Evolutionary conservation across 1,140 invertebrate species (phyloP).

Genomic region (Meloidogyne chitwoodi): DNA sequence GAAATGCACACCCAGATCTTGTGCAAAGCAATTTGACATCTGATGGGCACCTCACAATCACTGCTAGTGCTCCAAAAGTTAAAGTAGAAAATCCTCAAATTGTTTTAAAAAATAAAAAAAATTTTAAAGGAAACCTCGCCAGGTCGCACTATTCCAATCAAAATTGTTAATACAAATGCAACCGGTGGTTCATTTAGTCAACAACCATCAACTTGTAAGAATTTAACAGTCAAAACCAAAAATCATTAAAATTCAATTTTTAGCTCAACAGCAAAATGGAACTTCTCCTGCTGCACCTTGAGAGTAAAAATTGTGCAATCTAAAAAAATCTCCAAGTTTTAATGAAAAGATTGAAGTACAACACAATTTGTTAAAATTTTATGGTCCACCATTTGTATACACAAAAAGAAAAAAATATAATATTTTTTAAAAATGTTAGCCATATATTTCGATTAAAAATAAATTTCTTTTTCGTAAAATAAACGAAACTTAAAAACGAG

Average conservation of each 20-base stretch:
- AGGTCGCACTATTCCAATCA: conserved; percentile 23
- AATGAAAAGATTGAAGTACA: neutral
- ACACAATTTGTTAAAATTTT: neutral
- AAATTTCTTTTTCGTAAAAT: too few species aligned
- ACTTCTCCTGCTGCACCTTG: neutral
- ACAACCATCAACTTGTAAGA: neutral
- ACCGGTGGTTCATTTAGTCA: neutral
- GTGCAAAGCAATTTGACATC: conserved; percentile 38
- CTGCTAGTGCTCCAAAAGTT: conserved; percentile 26
- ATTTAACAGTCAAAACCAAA: neutral
- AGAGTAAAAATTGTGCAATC: neutral
- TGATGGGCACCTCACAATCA: conserved; percentile 37
- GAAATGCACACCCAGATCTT: conserved; percentile 32
- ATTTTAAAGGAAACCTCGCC: conserved; percentile 22
- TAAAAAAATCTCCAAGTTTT: neutral
- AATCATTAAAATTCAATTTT: neutral
- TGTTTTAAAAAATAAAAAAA: neutral
- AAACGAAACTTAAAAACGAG: too few species aligned
- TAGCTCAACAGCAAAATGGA: neutral
- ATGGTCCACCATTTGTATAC: neutral
- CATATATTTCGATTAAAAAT: neutral
- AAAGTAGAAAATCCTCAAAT: conserved; percentile 11
- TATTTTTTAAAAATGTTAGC: neutral
- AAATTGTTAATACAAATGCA: conserved; percentile 9
- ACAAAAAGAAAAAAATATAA: neutral